Evolutionary conservation across 2,888 invertebrate genomes (phyloP).

Genomic region (Mechanitis mazaeus): DNA sequence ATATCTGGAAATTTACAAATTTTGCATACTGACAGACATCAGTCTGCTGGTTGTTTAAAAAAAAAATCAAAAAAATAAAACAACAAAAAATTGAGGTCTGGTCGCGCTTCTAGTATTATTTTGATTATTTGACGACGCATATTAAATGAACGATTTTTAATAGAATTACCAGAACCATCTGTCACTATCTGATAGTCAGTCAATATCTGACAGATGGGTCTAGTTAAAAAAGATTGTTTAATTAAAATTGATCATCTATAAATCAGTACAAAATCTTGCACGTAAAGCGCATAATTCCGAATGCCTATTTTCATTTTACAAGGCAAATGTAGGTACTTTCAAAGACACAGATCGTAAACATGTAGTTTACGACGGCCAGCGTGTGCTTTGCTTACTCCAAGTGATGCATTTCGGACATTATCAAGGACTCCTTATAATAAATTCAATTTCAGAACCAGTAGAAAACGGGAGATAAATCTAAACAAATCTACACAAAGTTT

Average conservation of each 20-base stretch:
- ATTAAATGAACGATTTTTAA: not conserved
- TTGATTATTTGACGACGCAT: no score
- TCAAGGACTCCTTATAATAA: conserved; percentile 32
- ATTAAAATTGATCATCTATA: not conserved
- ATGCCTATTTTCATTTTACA: conserved; percentile 57
- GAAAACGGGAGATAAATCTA: conserved; percentile 22
- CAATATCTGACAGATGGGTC: no score
- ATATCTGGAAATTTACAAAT: no score
- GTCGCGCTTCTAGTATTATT: no score
- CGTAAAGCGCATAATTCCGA: conserved; percentile 48
- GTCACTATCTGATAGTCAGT: not conserved
- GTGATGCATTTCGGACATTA: conserved; percentile 32
- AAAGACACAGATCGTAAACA: conserved; percentile 50
- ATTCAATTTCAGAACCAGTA: conserved; percentile 27
- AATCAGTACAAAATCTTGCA: conserved; percentile 16
- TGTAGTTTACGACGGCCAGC: conserved; percentile 49
- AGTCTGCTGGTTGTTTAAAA: no score
- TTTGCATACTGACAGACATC: no score
- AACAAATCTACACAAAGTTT: conserved; percentile 18
- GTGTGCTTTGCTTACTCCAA: conserved; percentile 30
- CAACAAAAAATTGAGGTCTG: no score
- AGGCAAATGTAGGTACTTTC: conserved; percentile 42
- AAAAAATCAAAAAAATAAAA: no score
- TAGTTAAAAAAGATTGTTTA: no score
- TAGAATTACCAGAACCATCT: not conserved